phyloP scores from a whole-genome alignment of 23 tunicate species.

The Trididemnum clinides region DNA sequence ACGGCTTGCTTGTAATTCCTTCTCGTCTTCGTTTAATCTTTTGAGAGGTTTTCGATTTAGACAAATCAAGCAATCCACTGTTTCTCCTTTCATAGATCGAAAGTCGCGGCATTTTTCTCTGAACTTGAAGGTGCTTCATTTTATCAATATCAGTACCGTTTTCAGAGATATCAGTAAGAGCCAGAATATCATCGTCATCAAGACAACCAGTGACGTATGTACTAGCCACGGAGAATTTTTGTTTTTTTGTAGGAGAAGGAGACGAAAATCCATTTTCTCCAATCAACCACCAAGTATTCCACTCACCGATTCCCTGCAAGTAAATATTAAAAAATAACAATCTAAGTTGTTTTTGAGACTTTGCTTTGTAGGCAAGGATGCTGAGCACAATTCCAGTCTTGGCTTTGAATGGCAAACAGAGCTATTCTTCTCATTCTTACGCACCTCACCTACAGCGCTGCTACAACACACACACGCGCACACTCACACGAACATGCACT shows the following conservation, averaged over 20 bases:
- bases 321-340: not conserved
- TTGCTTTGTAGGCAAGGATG: too few species aligned
- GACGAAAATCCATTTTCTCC: constrained; percentile 7
- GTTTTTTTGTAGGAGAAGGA: not conserved
- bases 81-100: not conserved
- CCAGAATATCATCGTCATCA: not conserved
- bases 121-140: not conserved
- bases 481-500: too few species aligned
- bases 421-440: too few species aligned
- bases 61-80: not conserved
- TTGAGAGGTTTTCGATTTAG: constrained; percentile 16
- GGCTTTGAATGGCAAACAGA: too few species aligned
- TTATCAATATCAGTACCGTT: not conserved
- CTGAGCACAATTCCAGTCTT: too few species aligned
- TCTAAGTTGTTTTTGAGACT: too few species aligned
- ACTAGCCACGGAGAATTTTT: not conserved
- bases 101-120: not conserved
- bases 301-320: constrained; percentile 38
- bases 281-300: constrained; percentile 33
- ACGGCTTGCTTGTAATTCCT: not conserved
- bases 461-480: too few species aligned
- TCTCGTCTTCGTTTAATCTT: constrained; percentile 1
- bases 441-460: too few species aligned
- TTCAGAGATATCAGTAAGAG: not conserved
- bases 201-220: constrained; percentile 1